Evolutionary conservation across 2,888 invertebrate genomes (phyloP), one percentile per base, ranked within the genome.

Genomic region (Orthonychiurus folsomi): DNA sequence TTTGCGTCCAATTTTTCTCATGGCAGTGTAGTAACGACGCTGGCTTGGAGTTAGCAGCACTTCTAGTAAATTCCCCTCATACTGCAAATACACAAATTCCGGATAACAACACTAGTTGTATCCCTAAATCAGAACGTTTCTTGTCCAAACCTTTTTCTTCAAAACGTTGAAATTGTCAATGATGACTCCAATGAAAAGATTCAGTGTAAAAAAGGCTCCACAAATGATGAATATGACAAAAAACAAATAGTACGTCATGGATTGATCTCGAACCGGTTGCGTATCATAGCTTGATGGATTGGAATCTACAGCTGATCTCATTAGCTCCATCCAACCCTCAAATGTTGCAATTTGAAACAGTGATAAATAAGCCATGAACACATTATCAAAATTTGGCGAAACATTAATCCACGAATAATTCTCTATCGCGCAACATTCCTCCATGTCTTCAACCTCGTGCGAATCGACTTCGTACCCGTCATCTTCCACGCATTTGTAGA

Each of bases 301-400:
- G 12, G 93, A 90, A 28, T 56, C 56, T 3, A 93, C 90, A 0
- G 94, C 93, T 76, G 93, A 93, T 60, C 88, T 88, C 93, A 95
- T 95, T 26, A 95, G 89, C 80, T 95, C 94, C 92, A 95, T 95
- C 95, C 95, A 95, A 21, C 95, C 95, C 80, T 95, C 94, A 78
- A 95, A 95, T 24, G 94, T 95, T 59, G 89, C 89, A 5, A 37
- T 15, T 37, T 37, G 37, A 37, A 94, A 89, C 68, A 95, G 81
- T 2, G 94, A 93, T 77, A 95, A 79, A 78, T 93, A 94, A 52
- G 93, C 94, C 79, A 89, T 87, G 59, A 92, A 89, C 63, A 94
- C 93, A 78, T 95, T 91, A 80, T 95, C 94, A 78, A 95, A 95
- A 48, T 93, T 91, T 76, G 95, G 90, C 78, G 92, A 90, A 37